phyloP scores from a whole-genome alignment of 1,140 invertebrate species.

The Leptinotarsa undecemlineata region DNA sequence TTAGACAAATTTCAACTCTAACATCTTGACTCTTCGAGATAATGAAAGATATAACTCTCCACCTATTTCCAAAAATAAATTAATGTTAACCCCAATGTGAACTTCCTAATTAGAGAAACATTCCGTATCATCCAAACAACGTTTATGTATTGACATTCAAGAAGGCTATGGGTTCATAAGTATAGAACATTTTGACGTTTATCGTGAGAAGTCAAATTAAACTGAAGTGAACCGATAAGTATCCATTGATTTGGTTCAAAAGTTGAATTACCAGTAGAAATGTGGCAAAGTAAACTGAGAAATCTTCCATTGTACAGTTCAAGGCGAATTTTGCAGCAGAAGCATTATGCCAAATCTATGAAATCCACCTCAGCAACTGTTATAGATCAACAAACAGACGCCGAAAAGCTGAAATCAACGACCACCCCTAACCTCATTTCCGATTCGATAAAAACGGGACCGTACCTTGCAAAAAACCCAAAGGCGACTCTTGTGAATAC shows the following conservation, averaged over 20 bases:
- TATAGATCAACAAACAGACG: not conserved
- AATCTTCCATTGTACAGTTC: not conserved
- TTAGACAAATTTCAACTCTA: no score
- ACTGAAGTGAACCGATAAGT: not conserved
- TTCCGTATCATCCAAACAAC: not conserved
- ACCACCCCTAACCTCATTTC: not conserved
- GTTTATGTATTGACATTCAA: not conserved
- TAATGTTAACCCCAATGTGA: no score
- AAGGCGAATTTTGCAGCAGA: not conserved
- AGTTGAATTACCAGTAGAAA: not conserved
- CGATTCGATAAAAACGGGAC: not conserved
- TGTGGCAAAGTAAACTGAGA: not conserved
- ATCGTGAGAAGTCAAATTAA: conserved; percentile 3
- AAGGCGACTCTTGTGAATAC: not conserved
- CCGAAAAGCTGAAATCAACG: not conserved
- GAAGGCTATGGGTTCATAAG: not conserved
- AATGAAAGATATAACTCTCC: no score
- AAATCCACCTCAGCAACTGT: not conserved
- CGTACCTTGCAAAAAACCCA: not conserved
- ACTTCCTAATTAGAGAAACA: not conserved
- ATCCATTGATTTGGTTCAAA: not conserved
- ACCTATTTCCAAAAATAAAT: no score
- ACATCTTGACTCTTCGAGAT: no score
- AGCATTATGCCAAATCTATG: not conserved
- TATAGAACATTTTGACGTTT: not conserved